A percentile compares a stretch with the other conserved stretches of the same genome.
Evolutionary conservation across 1,140 invertebrate species (phyloP).

Genomic region (Aphidius ervi): DNA sequence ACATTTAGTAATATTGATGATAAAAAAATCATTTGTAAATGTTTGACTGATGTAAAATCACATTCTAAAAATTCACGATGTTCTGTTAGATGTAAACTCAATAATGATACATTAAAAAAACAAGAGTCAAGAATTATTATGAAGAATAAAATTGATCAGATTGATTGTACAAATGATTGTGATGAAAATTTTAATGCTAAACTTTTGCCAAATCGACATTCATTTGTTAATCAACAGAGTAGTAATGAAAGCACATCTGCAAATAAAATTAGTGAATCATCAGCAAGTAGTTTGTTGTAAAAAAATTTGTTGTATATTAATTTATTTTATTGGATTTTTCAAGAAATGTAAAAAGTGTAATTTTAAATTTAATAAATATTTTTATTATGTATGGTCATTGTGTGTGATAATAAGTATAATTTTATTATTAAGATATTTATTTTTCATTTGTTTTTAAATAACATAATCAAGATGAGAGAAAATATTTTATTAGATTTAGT

Average conservation of each 20-base stretch:
- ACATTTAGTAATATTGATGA: not conserved
- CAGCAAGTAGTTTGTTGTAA: slow-evolving; percentile 27
- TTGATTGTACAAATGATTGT: slow-evolving; percentile 13
- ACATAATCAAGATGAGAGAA: too few species aligned
- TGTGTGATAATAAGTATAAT: too few species aligned
- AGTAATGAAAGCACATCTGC: slow-evolving; percentile 25
- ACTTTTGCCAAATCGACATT: slow-evolving; percentile 21
- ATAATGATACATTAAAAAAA: slow-evolving; percentile 31
- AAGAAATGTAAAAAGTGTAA: too few species aligned
- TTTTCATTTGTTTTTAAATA: too few species aligned
- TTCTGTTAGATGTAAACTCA: slow-evolving; percentile 24
- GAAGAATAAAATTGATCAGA: slow-evolving; percentile 19
- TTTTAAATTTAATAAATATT: too few species aligned
- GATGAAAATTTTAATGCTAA: slow-evolving; percentile 14
- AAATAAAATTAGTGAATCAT: slow-evolving; percentile 22
- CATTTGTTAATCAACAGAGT: slow-evolving; percentile 16
- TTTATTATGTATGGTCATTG: too few species aligned
- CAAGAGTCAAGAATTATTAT: slow-evolving; percentile 3
- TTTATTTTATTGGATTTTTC: not conserved
- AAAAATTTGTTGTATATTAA: not conserved
- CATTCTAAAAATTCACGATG: slow-evolving; percentile 1
- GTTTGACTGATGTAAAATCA: slow-evolving; percentile 3
- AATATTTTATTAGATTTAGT: too few species aligned
- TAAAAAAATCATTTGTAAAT: slow-evolving; percentile 18
- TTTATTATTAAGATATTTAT: too few species aligned